phyloP scores from a whole-genome alignment of 2,113 vertebrate species.

The Hassar affinis region DNA sequence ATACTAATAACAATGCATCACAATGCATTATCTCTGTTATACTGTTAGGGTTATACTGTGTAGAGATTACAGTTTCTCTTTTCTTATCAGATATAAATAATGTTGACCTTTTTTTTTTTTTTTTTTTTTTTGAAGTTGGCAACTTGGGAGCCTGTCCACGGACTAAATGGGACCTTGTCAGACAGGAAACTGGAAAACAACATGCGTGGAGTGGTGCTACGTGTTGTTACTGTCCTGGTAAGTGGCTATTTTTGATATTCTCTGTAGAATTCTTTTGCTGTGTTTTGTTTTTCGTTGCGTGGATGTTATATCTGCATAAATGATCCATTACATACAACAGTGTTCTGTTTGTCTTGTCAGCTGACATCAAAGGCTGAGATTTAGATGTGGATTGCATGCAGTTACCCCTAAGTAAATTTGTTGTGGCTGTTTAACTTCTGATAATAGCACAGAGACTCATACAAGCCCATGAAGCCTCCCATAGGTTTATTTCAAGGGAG shows the following conservation, averaged over 20 bases:
- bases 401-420: background rate
- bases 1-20: too few species aligned
- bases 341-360: background rate
- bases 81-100: background rate
- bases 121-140: conserved; percentile 81
- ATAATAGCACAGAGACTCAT: background rate
- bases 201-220: conserved; percentile 93
- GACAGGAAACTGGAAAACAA: conserved; percentile 98
- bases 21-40: background rate
- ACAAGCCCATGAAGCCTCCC: conserved; percentile 37
- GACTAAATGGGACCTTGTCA: conserved; percentile 91
- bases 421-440: background rate
- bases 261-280: background rate
- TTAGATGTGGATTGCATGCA: background rate
- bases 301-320: background rate
- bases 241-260: conserved; percentile 58
- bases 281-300: too few species aligned
- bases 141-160: conserved; percentile 93
- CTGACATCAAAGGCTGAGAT: background rate
- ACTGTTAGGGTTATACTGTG: background rate
- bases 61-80: background rate
- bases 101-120: conserved; percentile 34
- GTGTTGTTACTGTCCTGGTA: conserved; percentile 96
- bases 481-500: conserved; percentile 54
- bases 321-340: background rate